These are phyloP conservation scores for Apteryx mantelli DNA, from an alignment of 2,113 vertebrate genomes.

Conservation along the genomic window DNA sequence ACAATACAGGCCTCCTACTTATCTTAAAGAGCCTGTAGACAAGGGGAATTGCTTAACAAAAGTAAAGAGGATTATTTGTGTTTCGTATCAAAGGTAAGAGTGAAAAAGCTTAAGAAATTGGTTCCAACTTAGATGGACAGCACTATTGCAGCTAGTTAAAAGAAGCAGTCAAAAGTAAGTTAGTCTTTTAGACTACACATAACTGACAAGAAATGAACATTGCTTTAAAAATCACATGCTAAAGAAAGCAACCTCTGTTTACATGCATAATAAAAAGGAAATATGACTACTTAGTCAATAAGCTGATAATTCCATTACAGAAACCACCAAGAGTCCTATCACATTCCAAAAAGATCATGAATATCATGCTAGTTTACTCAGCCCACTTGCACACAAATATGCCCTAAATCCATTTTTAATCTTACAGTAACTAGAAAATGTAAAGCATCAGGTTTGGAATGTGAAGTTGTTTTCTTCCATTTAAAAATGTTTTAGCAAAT, in stretches of 20 bases:
- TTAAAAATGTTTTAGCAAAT: neutral
- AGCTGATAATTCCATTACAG: neutral
- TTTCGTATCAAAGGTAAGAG: neutral
- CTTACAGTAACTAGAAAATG: too few relatives aligned
- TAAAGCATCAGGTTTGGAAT: neutral
- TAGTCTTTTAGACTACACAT: slow-evolving; percentile 25
- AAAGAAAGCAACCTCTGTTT: neutral
- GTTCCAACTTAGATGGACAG: neutral
- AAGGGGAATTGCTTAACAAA: neutral
- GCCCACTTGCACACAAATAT: neutral
- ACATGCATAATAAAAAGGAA: neutral
- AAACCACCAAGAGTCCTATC: neutral
- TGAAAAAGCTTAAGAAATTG: neutral
- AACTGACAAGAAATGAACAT: slow-evolving; percentile 16
- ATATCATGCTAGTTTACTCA: neutral
- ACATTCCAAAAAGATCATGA: neutral
- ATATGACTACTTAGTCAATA: neutral
- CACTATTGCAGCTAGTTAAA: neutral
- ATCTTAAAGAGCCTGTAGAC: neutral
- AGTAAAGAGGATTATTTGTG: neutral
- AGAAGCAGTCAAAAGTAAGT: neutral
- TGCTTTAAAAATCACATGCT: neutral
- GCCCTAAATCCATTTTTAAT: too few relatives aligned
- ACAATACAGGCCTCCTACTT: neutral
- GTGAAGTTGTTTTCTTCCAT: neutral